phyloP scores from a whole-genome alignment of 2,113 vertebrate species.

The Bombycilla garrulus region DNA sequence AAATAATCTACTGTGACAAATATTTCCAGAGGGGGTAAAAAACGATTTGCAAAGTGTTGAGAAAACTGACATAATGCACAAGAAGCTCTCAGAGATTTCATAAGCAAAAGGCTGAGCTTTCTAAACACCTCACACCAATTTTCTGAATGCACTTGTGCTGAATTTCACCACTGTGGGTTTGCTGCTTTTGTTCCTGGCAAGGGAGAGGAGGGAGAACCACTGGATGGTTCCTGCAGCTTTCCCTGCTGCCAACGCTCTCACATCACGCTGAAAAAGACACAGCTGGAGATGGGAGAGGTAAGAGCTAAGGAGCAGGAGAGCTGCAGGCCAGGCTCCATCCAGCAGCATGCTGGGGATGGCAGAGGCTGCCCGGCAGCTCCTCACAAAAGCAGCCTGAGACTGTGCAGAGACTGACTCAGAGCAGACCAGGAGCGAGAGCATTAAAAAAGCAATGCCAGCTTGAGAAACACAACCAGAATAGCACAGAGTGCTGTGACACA shows the following conservation, averaged over 20 bases:
- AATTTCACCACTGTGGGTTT: not conserved
- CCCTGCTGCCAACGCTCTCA: not conserved
- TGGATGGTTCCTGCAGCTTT: not conserved
- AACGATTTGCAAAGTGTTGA: conserved; percentile 24
- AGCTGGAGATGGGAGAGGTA: not conserved
- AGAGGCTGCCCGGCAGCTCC: not conserved
- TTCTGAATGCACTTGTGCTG: not conserved
- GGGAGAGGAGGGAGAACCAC: not conserved
- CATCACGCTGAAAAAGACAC: fast-evolving
- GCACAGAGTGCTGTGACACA: conserved; percentile 15
- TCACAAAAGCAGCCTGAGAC: not conserved
- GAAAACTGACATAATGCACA: conserved; percentile 20
- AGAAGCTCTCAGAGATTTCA: not conserved
- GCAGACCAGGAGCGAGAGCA: not conserved
- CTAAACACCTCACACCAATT: not conserved
- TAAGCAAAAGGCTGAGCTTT: not conserved
- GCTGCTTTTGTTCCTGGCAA: not conserved
- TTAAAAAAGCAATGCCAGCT: conserved; percentile 34
- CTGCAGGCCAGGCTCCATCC: not conserved
- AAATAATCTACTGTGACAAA: conserved; percentile 61
- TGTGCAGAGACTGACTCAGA: conserved; percentile 15
- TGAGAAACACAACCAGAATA: conserved; percentile 40
- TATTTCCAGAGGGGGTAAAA: not conserved
- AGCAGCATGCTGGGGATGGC: not conserved
- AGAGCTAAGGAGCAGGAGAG: not conserved